Base-by-base conservation (phyloP, 2,113 vertebrate genomes). In the Gavialis gangeticus region DNA sequence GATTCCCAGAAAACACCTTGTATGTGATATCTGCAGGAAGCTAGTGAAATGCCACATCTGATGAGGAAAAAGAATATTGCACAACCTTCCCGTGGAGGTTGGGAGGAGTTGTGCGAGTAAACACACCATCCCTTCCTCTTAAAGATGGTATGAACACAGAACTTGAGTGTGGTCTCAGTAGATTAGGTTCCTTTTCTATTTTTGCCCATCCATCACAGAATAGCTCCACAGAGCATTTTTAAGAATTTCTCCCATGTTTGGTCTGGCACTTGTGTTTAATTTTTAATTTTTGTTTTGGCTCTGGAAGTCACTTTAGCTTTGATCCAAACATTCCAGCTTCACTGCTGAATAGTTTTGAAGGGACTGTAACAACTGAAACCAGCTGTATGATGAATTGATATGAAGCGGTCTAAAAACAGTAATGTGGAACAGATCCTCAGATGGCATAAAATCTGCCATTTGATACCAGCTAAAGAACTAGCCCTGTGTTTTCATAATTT, bases 101-200 rank as follows among this genome's bases (percentile, higher is more conserved):
- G 46, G 46, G 46, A 46, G 46, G 46, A 46, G 46, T 46, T 46
- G 46, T 46, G 46, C 9, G 46, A 46, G 46, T 46, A 46, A 46
- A 46, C 46, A 46, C 46, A 46, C 46, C 30, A 18, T 69, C 84
- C 78, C 60, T 64, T 11, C 8, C 92, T 89, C 75, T 64, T 54
- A 66, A 14, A 46, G 46, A 73, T 34, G 37, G 24, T 78, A 15
- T 59, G 69, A 77, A 28, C 87, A 12, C 58, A 64, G 16, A 85
- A 55, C 27, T 94, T 93, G 59, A 46, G 25, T 88, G 80, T 93
- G 62, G 80, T 92, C 55, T n/a, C 85, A 30, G 85, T 83, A 80
- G 10, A 9, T 75, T 87, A 79, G 56, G 7, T 14, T 54, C 54
- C 34, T 15, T 22, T 37, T 76, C 64, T 86, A 10, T 46, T 79